Base-by-base conservation (phyloP, 1,140 invertebrate species). In the Asbolus verrucosus region DNA sequence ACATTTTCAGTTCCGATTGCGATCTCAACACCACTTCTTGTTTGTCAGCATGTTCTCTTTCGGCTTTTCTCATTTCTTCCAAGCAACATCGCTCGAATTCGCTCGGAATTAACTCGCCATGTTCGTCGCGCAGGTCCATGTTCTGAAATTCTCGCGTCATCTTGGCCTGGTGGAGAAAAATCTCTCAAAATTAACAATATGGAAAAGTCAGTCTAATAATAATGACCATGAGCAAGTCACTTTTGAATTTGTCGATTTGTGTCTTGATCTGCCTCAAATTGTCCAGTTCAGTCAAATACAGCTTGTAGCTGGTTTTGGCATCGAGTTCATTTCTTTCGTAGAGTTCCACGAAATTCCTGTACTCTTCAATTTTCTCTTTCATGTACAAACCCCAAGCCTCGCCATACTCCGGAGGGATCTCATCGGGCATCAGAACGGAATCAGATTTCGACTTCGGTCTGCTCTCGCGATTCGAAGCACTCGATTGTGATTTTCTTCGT, bases 141-240 rank as follows among this genome's bases (percentile, higher is more conserved):
- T 14, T 19, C 27, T 54, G 46, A 24, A 54, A 54, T 13, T 54
- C 46, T n/a, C 46, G 46, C n/a, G 46, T 54, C 46, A 54, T 54
- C 13, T 24, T 19, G 0, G 21, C 46, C 21, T 54, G 14, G 4
- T 13, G 33, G 2, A 6, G 16, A 43, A 14, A 16, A 43, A 36
- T 3, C 33, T 3, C 3, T 46, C 6, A 19, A 21, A 38, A 3
- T 38, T 21, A n/a, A n/a, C n/a, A n/a, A n/a, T n/a, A n/a, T n/a
- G n/a, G n/a, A n/a, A n/a, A n/a, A n/a, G n/a, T 27, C 24, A 27
- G 3, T 8, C 24, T 8, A 8, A 3, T 27, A 46, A 16, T 18
- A 16, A 16, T 41, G 1, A 50, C 21, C 21, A 54, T 24, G 13
- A 54, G 14, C 11, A 54, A 54, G 46, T 54, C 21, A 11, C 27